Evolutionary conservation across 2,797 vertebrate genomes (phyloP).

Genomic region (Atherinosoma microstoma): DNA sequence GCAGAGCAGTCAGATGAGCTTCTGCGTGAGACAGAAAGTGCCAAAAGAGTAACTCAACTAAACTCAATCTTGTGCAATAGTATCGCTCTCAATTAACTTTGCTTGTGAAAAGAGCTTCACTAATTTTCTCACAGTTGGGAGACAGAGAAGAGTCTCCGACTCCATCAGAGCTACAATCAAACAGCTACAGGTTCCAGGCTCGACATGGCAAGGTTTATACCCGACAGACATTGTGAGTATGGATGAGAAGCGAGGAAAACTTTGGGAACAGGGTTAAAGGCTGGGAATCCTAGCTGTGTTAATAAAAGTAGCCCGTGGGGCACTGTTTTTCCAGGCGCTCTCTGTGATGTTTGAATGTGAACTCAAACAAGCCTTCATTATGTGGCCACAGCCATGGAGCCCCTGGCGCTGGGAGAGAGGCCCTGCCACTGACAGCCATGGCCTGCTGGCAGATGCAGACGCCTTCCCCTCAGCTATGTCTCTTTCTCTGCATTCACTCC

Average conservation of each 20-base stretch:
- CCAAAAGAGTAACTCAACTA: constrained; percentile 32
- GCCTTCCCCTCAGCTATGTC: constrained; percentile 64
- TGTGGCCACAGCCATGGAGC: constrained; percentile 74
- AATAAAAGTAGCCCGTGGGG: constrained; percentile 80
- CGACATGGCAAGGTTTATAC: constrained; percentile 45
- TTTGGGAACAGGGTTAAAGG: constrained; percentile 69
- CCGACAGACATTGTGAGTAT: constrained; percentile 43
- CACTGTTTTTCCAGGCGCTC: constrained; percentile 80
- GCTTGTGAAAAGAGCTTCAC: constrained; percentile 44
- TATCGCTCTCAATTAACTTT: constrained; percentile 43
- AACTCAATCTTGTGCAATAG: constrained; percentile 39
- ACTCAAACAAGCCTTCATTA: constrained; percentile 83
- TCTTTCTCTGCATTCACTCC: constrained; percentile 57
- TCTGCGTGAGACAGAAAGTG: constrained; percentile 44
- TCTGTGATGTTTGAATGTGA: constrained; percentile 81
- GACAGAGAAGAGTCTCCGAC: constrained; percentile 32
- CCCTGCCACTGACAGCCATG: constrained; percentile 71
- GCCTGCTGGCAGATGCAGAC: constrained; percentile 62
- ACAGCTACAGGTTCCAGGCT: constrained; percentile 32
- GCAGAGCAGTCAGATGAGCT: constrained; percentile 34
- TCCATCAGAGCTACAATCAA: constrained; percentile 10
- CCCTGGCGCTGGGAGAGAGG: constrained; percentile 77
- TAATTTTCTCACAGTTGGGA: constrained; percentile 55
- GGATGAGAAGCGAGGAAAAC: constrained; percentile 64
- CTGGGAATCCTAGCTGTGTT: constrained; percentile 79